Conservation (phyloP, 30 jellyfish, hydroid and myxozoan genomes). For the Rhopilema esculentum region DNA sequence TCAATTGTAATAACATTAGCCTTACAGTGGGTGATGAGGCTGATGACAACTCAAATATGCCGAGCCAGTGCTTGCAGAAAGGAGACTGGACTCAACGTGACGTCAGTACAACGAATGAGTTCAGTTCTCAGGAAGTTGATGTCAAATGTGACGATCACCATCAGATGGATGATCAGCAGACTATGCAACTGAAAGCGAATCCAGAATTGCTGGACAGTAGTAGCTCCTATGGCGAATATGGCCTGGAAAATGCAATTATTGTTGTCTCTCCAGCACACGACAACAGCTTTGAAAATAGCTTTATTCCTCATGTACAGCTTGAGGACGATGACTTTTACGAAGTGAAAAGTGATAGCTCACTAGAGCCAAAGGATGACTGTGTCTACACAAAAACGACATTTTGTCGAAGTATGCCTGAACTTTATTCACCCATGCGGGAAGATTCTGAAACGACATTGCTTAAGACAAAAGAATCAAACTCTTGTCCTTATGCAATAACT, state of each 20-base stretch:
- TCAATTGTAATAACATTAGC: constrained; percentile 6
- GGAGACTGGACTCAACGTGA: not conserved
- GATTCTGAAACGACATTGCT: constrained; percentile 2
- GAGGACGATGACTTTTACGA: constrained; percentile 12
- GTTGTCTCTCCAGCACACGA: constrained; percentile 51
- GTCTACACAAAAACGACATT: not conserved
- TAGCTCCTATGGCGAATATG: constrained; percentile 12
- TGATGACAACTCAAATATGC: not conserved
- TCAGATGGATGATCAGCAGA: not conserved
- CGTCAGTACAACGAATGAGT: not conserved
- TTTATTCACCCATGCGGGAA: not conserved
- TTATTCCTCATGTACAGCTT: not conserved
- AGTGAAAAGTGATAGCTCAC: not conserved
- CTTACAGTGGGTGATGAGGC: not conserved
- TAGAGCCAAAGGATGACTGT: not conserved
- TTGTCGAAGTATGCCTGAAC: constrained; percentile 70
- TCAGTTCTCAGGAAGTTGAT: not conserved
- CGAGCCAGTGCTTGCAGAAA: not conserved
- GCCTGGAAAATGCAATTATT: constrained; percentile 49
- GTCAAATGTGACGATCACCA: not conserved
- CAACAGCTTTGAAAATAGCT: constrained; percentile 6
- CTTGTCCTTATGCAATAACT: constrained; percentile 19
- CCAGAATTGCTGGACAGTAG: not conserved
- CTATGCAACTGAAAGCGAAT: not conserved
- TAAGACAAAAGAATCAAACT: constrained; percentile 21